phyloP scores from a whole-genome alignment of 1,140 invertebrate species.

The Neomicropteryx cornuta region DNA sequence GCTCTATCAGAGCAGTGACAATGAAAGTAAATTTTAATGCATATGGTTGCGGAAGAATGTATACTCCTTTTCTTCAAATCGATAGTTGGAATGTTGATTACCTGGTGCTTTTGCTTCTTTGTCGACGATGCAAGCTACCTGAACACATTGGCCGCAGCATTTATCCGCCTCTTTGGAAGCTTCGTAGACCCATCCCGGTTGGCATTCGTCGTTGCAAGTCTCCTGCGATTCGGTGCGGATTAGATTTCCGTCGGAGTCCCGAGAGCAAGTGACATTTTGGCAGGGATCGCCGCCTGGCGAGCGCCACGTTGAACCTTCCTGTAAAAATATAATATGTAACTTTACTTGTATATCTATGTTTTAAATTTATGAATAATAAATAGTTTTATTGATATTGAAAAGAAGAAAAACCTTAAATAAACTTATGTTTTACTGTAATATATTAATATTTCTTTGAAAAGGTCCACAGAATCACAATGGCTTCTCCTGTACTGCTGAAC shows the following conservation, averaged over 20 bases:
- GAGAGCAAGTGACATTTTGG: constrained; percentile 44
- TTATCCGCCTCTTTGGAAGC: constrained; percentile 23
- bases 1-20: too few species aligned
- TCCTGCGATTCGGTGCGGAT: constrained; percentile 37
- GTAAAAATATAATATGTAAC: constrained; percentile 3
- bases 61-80: too few species aligned
- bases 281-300: constrained; percentile 44
- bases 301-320: constrained; percentile 47
- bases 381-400: constrained; percentile 1
- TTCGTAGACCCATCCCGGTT: constrained; percentile 44
- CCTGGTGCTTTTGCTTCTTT: constrained; percentile 40
- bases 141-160: constrained; percentile 64
- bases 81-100: too few species aligned
- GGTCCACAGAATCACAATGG: not conserved
- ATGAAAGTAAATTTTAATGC: too few species aligned
- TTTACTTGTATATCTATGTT: not conserved
- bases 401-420: not conserved
- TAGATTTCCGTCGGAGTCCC: constrained; percentile 34
- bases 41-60: too few species aligned
- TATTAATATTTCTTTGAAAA: not conserved
- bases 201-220: constrained; percentile 42
- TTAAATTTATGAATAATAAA: too few species aligned
- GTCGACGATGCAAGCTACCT: constrained; percentile 50
- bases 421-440: not conserved
- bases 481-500: too few species aligned